Base-by-base conservation (phyloP, 2,113 vertebrate species). In the Hydrolagus affinis region DNA sequence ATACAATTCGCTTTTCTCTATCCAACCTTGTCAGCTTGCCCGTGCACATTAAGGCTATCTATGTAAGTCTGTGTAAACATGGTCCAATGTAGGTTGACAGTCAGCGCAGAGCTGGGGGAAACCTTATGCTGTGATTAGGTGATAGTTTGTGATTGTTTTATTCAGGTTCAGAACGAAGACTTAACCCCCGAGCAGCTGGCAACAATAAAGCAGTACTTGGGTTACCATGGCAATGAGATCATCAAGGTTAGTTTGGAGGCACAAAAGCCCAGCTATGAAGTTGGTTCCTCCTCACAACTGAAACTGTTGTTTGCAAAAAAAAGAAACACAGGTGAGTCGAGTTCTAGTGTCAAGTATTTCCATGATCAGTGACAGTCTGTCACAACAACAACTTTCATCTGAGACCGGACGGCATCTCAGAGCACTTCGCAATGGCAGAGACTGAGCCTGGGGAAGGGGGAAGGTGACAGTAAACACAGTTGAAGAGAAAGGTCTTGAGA, bases 221-320 rank as follows among this genome's bases (percentile, higher is more conserved):
- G 90, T 32, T 94, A 92, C 86, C 91, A 93, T 25, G 93, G 93
- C 32, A 90, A 88, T 86, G 89, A 92, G 12, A 87, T 96, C 75
- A 87, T 88, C 0, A 87, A 89, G 69, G 85, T 95, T 62, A 93
- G 92, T 11, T 1, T 98, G 9, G 94, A 93, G 56, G 96, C 95
- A 87, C 92, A 89, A 87, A 99, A 99, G 86, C 98, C 98, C 0
- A 89, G 93, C 89, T 99, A 95, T 0, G 97, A 99, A 93, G 93
- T 99, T 85, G 98, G 98, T 14, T 96, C 97, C 11, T 96, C 96
- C 6, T 94, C 91, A 77, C 96, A 95, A 86, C 93, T 99, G 57
- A 96, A 92, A 85, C 93, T 98, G 86, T 94, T 94, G 0, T 92
- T 93, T 74, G 90, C 90, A 77, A 97, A 94, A 88, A 96, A 94